Base-by-base conservation (phyloP, 1,140 invertebrate genomes). In the Sycobia sp. region DNA sequence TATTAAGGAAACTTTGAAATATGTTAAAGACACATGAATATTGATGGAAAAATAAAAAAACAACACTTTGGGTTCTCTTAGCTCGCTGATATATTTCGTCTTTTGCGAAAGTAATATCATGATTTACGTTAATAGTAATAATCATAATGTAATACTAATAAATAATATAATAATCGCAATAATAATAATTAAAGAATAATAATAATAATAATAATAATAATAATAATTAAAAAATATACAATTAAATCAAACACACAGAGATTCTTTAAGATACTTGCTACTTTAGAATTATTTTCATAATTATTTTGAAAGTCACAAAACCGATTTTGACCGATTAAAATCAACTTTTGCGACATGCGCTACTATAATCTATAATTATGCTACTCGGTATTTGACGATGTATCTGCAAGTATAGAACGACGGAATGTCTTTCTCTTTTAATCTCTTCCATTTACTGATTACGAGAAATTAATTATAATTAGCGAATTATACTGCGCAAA, bases 261-360 rank as follows among this genome's bases (percentile, higher is more conserved):
- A 43, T 51, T 18, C 23, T 4, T 10, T 50, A 44, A 20, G 18
- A 61, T 50, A 22, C 32, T 60, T 50, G 57, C 14, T 41, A 14
- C 36, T 41, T 22, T 51, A 29, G 9, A 20, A n/a, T n/a, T 10
- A 23, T 3, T 38, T 49, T 11, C 32, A 38, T 38, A 25, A 46
- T 49, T 49, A 27, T 39, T 49, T 58, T 44, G 11, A 10, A 36
- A 39, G 44, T 51, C 38, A 53, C 51, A 53, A 61, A 53, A 43
- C 43, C 47, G 39, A 53, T 36, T 2, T 20, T 22, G 22, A 4
- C 14, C 13, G 25, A 53, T 39, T 23, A 44, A 9, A 51, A 60
- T 41, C 2, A 23, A 39, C 9, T 60, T 60, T 51, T 32, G 38
- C 57, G 14, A 39, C 22, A 20, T 41, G 41, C 34, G n/a, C 29